Evolutionary conservation across 2,888 invertebrate genomes (phyloP), one percentile per base, ranked within the genome.

Genomic region (Phragmatobia fuliginosa): DNA sequence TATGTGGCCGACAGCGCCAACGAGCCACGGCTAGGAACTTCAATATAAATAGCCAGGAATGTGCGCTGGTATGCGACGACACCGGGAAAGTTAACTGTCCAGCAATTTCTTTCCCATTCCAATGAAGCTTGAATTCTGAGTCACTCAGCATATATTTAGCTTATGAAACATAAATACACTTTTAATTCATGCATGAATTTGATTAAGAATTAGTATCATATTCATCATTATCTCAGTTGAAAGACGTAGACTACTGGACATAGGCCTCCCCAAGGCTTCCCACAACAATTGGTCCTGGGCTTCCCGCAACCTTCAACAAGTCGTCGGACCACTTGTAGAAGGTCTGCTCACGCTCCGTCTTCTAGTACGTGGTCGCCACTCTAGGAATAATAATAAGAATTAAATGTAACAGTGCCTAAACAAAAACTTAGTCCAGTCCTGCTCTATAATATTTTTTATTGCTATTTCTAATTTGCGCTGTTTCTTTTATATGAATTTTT

Each of bases 1-100:
- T 85, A 87, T 87, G 85, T 79, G 78, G 74, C 77, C 72, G 83
- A 83, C 85, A 80, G 75, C 61, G 80, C 77, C 82, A 82, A 81
- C 81, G 80, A 78, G 81, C 73, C 78, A 80, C 73, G 79, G 83
- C 83, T 83, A 79, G 69, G 75, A 78, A 80, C 78, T 77, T 75
- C 61, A 73, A 77, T 89, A 88, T 83, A 85, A 87, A 88, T 89
- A 89, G 87, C 77, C 66, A 71, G 84, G 87, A 86, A 89, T 88
- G 83, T 76, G 79, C 75, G 70, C 69, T 72, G 83, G 84, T 80
- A 86, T 85, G 71, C 59, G 70, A 52, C 73, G 76, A 78, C 76
- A 75, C 80, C 72, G 64, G 67, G 66, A 74, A 72, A 83, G 75
- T 80, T 75, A 77, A 77, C 78, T 79, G 69, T 77, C 74, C 69